A percentile compares a stretch with the other conserved stretches of the same genome.
Conservation (phyloP, 2,797 vertebrate species). For the Monodelphis domestica region DNA sequence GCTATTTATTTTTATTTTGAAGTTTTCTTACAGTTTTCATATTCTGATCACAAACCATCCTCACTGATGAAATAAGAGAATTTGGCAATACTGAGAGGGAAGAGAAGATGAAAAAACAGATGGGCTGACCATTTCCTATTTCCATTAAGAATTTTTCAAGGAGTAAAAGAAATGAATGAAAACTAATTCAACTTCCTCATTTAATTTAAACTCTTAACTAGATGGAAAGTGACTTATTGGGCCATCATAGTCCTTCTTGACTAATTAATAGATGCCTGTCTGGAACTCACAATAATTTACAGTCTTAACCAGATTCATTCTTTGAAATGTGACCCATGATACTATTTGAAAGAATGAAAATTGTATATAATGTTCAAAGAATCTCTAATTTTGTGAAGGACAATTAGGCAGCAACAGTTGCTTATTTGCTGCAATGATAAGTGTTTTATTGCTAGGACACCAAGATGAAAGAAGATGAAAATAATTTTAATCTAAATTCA, state of each 20-base stretch:
- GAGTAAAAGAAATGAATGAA: not conserved
- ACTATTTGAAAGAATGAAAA: not conserved
- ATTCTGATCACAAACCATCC: no score
- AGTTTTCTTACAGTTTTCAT: no score
- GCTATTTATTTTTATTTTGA: no score
- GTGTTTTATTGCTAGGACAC: not conserved
- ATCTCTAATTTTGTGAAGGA: not conserved
- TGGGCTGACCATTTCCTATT: not conserved
- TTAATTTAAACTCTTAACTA: not conserved
- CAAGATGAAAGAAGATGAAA: conserved; percentile 1
- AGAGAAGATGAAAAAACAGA: not conserved
- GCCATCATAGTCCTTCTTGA: not conserved
- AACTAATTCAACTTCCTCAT: not conserved
- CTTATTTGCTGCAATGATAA: not conserved
- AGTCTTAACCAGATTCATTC: not conserved
- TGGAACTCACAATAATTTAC: not conserved
- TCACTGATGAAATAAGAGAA: no score
- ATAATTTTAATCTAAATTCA: not conserved
- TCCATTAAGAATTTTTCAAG: not conserved
- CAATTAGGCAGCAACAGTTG: not conserved
- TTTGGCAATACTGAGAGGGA: not conserved
- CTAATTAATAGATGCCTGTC: not conserved
- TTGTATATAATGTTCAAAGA: not conserved
- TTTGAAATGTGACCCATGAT: not conserved
- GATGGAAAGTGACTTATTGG: not conserved